Evolutionary conservation across 2,113 vertebrate genomes (phyloP), one percentile per base, ranked within the genome.

Genomic region (Anoplopoma fimbria): DNA sequence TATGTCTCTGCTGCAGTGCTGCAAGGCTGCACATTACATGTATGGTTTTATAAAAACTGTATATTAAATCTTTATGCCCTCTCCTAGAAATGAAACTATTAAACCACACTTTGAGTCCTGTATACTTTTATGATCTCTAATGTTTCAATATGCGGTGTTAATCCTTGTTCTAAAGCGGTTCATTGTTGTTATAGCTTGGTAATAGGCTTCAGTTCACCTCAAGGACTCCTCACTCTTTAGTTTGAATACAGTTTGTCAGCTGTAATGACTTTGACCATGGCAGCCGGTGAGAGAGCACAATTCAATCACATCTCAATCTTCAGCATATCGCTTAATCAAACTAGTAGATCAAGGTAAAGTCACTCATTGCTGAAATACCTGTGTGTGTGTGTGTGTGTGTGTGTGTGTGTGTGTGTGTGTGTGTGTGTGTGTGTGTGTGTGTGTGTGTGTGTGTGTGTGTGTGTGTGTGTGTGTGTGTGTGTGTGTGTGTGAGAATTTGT

Each of bases 181-280:
- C 31, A 63, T 79, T 88, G 84, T 80, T 83, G 80, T 87, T 89
- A 88, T 80, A 77, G 70, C 75, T 47, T 23, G 42, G 77, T 88
- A 89, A 93, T 75, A 69, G 77, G 67, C 72, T 65, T 75, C 79
- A 63, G 69, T 69, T 88, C 73, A 69, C 23, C 61, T 87, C 89
- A 93, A 92, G 90, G 91, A 83, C 86, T 87, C 27, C 2, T 77
- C 69, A 71, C 61, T 85, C 63, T 89, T 90, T 74, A 80, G 81
- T 75, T 53, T 75, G 63, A 45, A 9, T 38, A 23, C 61, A 73
- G 74, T 80, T 61, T 85, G 72, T 83, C 87, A 86, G 82, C 67
- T 40, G 42, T 72, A 86, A 87, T 87, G 82, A 64, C 71, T 68
- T 71, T 76, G 86, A 72, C 86, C 71, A 63, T 89, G 85, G 57